These are phyloP conservation scores for Pomatostomus ruficeps DNA, from an alignment of 2,113 vertebrate genomes.

Conservation along the genomic window DNA sequence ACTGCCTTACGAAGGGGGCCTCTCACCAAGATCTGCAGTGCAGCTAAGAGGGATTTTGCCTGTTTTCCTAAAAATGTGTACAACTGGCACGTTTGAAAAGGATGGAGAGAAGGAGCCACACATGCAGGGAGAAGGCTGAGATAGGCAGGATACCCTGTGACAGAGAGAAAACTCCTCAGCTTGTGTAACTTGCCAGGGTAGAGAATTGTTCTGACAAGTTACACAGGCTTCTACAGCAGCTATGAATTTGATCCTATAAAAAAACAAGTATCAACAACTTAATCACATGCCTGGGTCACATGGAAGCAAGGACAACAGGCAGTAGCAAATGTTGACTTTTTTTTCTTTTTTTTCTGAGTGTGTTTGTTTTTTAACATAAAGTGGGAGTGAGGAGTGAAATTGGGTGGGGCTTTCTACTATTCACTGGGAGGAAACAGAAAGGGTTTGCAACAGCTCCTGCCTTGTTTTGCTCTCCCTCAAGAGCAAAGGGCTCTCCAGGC, in stretches of 20 bases:
- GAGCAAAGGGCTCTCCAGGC: not conserved
- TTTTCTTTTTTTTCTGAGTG: not conserved
- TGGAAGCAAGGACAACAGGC: not conserved
- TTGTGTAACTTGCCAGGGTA: slow-evolving; percentile 22
- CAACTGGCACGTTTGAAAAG: not conserved
- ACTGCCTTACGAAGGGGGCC: not conserved
- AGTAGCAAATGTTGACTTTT: not conserved
- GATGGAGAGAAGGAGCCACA: not conserved
- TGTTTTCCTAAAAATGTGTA: not conserved
- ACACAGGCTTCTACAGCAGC: slow-evolving; percentile 8
- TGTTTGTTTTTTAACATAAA: not conserved
- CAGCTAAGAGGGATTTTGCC: not conserved
- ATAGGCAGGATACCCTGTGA: not conserved
- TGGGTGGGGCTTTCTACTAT: not conserved
- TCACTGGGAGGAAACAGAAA: not conserved
- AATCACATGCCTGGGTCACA: slow-evolving; percentile 47
- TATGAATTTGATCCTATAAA: slow-evolving; percentile 37
- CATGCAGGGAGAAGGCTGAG: not conserved
- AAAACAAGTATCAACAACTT: slow-evolving; percentile 13
- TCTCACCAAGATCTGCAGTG: not conserved
- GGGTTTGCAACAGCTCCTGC: not conserved
- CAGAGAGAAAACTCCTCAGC: not conserved
- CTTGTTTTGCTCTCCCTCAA: not conserved
- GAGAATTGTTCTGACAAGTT: slow-evolving; percentile 44
- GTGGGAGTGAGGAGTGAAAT: not conserved